These are phyloP conservation scores for Ailurus styani DNA, from an alignment of 2,113 vertebrate genomes.

Conservation along the genomic window DNA sequence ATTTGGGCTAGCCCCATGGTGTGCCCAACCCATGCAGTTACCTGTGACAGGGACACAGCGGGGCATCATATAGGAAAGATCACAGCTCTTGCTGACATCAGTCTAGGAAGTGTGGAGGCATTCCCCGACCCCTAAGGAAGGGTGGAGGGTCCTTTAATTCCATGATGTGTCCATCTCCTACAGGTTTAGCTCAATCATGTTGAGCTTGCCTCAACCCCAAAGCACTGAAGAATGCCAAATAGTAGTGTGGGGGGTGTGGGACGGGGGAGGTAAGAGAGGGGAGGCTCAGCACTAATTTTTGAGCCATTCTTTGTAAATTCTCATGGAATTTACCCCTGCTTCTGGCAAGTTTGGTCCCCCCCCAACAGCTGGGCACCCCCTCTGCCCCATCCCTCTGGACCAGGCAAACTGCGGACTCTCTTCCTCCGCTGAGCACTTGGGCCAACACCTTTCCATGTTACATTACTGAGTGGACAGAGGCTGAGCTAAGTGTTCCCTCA, in stretches of 20 bases:
- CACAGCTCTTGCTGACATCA: neutral
- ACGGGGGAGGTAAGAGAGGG: neutral
- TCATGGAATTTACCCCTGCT: neutral
- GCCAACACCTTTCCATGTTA: constrained; percentile 24
- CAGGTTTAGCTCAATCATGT: constrained; percentile 7
- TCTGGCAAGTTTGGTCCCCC: neutral
- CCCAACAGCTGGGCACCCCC: neutral
- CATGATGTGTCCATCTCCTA: neutral
- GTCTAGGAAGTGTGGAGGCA: neutral
- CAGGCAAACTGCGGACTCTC: neutral
- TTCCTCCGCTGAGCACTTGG: neutral
- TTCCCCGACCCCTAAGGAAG: neutral
- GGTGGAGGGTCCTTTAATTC: neutral
- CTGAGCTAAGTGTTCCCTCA: constrained; percentile 37
- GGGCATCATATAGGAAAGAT: neutral
- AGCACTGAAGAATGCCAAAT: neutral
- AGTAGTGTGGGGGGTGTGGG: neutral
- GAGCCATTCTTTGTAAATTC: constrained; percentile 10
- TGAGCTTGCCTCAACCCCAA: constrained; percentile 1
- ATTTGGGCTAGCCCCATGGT: neutral
- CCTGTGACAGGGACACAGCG: neutral
- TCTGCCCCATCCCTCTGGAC: neutral
- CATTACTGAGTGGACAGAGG: neutral
- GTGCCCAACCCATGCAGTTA: neutral
- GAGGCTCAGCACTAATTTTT: neutral